These are phyloP conservation scores for Carollia perspicillata DNA, from an alignment of 2,113 vertebrate genomes.

Conservation along the genomic window DNA sequence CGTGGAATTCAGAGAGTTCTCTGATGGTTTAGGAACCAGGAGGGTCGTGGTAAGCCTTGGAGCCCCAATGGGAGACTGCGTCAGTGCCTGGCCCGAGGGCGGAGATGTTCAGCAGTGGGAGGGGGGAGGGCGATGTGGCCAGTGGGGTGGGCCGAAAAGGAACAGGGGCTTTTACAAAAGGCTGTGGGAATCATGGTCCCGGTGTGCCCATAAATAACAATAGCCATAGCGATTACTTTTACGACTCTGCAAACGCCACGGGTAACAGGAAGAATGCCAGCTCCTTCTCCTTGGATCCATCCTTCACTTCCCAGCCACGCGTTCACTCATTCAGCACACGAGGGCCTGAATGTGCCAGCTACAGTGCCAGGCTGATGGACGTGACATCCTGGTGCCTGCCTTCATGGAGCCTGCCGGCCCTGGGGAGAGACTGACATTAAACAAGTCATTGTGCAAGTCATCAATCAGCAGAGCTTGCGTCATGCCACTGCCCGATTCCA, in stretches of 20 bases:
- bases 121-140: not conserved
- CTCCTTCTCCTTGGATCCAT: not conserved
- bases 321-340: not conserved
- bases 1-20: not conserved
- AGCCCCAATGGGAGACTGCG: not conserved
- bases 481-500: not conserved
- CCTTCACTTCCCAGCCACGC: not conserved
- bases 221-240: not conserved
- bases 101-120: not conserved
- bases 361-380: not conserved
- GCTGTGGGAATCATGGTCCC: not conserved
- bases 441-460: not conserved
- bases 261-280: conserved; percentile 12
- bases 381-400: not conserved
- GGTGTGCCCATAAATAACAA: not conserved
- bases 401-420: not conserved
- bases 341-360: not conserved
- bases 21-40: not conserved
- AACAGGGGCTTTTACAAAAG: not conserved
- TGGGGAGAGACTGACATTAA: not conserved
- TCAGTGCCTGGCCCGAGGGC: not conserved
- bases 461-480: not conserved
- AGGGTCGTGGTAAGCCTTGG: not conserved
- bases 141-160: not conserved
- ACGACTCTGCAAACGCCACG: not conserved